These are phyloP conservation scores for Sacculina carcini DNA, from an alignment of 2,888 invertebrate genomes.

Conservation along the genomic window DNA sequence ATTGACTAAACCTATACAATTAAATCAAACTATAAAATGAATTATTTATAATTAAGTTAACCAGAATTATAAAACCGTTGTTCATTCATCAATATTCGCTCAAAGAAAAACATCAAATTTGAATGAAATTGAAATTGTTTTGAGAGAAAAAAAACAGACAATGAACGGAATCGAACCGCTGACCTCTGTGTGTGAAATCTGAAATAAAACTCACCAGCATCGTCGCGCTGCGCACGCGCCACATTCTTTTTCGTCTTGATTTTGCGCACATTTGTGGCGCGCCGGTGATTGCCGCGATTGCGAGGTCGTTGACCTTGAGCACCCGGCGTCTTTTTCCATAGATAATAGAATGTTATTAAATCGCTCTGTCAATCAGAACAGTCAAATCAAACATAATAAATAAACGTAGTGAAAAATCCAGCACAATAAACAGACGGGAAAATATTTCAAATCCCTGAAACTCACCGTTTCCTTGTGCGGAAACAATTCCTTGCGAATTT, in stretches of 20 bases:
- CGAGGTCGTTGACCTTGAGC: background rate
- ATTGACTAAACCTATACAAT: no score
- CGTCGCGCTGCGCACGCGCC: background rate
- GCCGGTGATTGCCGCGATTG: background rate
- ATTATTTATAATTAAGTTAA: no score
- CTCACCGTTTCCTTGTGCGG: constrained; percentile 83
- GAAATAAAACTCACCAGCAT: background rate
- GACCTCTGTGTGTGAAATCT: no score
- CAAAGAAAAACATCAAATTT: no score
- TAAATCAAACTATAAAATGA: no score
- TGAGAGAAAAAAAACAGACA: no score
- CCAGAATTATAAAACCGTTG: no score
- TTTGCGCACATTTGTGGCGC: background rate
- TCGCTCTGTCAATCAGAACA: constrained; percentile 37
- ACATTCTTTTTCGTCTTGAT: background rate
- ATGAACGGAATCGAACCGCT: no score
- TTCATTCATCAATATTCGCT: no score
- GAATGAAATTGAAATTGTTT: no score
- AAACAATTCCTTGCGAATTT: constrained; percentile 80
- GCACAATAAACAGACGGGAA: no score
- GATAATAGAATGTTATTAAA: constrained; percentile 91
- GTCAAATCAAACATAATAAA: background rate
- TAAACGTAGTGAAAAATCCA: constrained; percentile 7
- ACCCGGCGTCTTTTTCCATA: constrained; percentile 92
- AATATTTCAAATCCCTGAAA: no score